These are phyloP conservation scores for Semicossyphus pulcher DNA, from an alignment of 2,113 vertebrate genomes.

Conservation along the genomic window DNA sequence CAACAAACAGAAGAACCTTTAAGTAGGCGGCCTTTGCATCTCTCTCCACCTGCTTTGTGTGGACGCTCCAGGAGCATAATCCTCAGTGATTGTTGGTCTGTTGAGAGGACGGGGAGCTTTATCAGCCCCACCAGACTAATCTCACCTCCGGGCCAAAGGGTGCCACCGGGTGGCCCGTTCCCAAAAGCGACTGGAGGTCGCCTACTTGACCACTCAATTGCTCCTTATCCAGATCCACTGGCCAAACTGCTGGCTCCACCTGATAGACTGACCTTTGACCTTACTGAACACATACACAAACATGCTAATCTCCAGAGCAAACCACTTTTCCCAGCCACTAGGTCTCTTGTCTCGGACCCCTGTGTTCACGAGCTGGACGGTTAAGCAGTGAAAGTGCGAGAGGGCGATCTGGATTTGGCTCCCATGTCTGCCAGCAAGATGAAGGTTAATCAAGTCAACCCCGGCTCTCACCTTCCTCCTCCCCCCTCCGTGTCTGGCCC, in stretches of 20 bases:
- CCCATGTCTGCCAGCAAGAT: constrained; percentile 11
- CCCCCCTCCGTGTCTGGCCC: constrained; percentile 30
- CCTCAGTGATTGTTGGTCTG: constrained; percentile 52
- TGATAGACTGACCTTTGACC: constrained; percentile 70
- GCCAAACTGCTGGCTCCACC: constrained; percentile 55
- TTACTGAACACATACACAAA: constrained; percentile 31
- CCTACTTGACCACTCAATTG: constrained; percentile 52
- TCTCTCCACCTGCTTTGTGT: constrained; percentile 56
- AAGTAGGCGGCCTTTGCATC: constrained; percentile 28
- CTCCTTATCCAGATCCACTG: constrained; percentile 58
- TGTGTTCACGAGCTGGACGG: neutral
- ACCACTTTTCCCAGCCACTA: constrained; percentile 34
- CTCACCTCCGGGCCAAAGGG: constrained; percentile 64
- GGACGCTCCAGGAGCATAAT: constrained; percentile 47
- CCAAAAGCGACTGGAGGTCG: constrained; percentile 53
- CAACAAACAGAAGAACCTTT: constrained; percentile 5
- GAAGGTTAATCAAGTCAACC: constrained; percentile 55
- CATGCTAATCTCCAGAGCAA: constrained; percentile 58
- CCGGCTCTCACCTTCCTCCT: neutral
- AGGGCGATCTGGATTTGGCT: constrained; percentile 23
- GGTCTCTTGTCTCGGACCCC: constrained; percentile 16
- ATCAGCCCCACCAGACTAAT: constrained; percentile 72
- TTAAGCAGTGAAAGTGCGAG: neutral
- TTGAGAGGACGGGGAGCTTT: constrained; percentile 60
- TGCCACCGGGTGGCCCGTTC: constrained; percentile 41